Percentiles rank a stretch among this genome's conserved stretches.
Evolutionary conservation across 64 coral and sea anemone genomes (phyloP).

Genomic region (Acropora yongei): DNA sequence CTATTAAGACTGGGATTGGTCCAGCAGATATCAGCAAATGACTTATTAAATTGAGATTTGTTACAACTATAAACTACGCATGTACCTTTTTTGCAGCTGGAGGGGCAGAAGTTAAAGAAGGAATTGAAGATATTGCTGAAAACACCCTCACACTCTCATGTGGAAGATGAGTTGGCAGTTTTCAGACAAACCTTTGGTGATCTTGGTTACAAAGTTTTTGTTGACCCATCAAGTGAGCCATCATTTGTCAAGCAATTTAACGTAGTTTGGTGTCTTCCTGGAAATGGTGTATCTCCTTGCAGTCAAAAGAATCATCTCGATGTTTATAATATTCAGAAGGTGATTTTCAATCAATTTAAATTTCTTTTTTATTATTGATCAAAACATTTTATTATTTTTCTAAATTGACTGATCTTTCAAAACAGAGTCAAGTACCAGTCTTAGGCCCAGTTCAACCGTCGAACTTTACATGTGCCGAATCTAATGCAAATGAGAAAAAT

Average conservation of each 20-base stretch:
- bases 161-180: background rate
- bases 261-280: background rate
- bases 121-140: conserved; percentile 8
- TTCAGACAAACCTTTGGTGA: background rate
- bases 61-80: too few species aligned
- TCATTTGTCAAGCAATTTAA: background rate
- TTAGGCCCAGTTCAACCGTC: too few species aligned
- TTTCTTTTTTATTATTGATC: too few species aligned
- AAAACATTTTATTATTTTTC: too few species aligned
- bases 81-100: background rate
- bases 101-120: background rate
- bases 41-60: too few species aligned
- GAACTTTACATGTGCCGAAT: too few species aligned
- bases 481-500: too few species aligned
- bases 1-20: too few species aligned
- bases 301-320: background rate
- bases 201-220: conserved; percentile 34
- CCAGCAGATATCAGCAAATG: too few species aligned
- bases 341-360: background rate
- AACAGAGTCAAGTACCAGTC: too few species aligned
- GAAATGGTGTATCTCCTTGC: background rate
- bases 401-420: too few species aligned
- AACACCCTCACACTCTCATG: background rate
- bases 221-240: background rate
- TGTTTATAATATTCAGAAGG: background rate